Conservation (phyloP, 2,888 invertebrate species). For the Vesta saturnalis region DNA sequence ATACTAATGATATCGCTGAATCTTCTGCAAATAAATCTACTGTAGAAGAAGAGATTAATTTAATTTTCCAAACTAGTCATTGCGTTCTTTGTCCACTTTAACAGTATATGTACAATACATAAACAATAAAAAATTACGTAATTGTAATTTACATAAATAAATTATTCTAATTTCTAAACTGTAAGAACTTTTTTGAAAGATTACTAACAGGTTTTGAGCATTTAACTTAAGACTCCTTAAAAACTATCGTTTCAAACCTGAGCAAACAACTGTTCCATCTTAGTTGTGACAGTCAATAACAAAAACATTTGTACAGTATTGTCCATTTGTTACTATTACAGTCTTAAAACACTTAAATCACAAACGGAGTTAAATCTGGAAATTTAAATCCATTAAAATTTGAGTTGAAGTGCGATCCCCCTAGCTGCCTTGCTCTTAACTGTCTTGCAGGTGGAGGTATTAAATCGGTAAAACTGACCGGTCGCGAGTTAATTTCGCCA, state of each 20-base stretch:
- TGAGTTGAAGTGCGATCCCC: conserved; percentile 60
- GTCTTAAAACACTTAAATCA: conserved; percentile 22
- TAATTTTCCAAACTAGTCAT: too few species aligned
- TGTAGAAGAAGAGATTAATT: too few species aligned
- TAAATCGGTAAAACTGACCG: conserved; percentile 50
- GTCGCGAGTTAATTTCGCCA: conserved; percentile 17
- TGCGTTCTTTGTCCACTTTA: background rate
- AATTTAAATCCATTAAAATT: conserved; percentile 75
- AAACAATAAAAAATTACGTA: too few species aligned
- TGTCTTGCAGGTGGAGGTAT: conserved; percentile 55
- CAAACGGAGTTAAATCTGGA: conserved; percentile 78
- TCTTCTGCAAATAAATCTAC: too few species aligned
- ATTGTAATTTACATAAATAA: background rate
- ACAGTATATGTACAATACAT: background rate
- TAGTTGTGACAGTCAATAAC: conserved; percentile 9
- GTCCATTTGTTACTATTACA: background rate
- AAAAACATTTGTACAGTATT: conserved; percentile 28
- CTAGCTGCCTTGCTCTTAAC: conserved; percentile 50
- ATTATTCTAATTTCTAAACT: conserved; percentile 10
- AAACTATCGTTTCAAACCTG: conserved; percentile 27
- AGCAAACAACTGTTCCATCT: conserved; percentile 26
- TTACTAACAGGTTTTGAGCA: conserved; percentile 22
- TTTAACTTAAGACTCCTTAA: conserved; percentile 17
- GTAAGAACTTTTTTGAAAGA: background rate
- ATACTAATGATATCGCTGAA: background rate